Conservation (phyloP, 2,797 vertebrate species). For the Peromyscus attwateri region DNA sequence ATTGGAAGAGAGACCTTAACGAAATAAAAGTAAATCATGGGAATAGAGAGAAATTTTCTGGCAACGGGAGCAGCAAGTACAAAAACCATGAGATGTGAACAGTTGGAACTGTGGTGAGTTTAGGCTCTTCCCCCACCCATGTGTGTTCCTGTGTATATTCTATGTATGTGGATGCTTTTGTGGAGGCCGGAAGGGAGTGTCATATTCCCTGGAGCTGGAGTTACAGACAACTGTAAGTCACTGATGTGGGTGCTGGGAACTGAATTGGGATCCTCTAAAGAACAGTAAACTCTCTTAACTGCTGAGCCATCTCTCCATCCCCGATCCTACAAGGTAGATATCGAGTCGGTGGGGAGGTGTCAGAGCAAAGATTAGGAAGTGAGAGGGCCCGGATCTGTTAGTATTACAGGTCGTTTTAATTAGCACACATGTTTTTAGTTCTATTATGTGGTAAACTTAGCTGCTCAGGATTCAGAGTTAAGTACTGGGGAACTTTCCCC, state of each 20-base stretch:
- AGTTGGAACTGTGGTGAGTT: background rate
- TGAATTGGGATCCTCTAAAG: background rate
- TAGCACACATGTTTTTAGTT: conserved; percentile 23
- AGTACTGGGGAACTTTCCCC: background rate
- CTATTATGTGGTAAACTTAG: background rate
- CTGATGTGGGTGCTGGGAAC: background rate
- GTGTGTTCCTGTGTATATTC: background rate
- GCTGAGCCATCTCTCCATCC: background rate
- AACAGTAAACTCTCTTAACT: background rate
- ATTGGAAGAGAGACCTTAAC: background rate
- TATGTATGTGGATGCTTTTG: background rate
- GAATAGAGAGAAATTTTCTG: background rate
- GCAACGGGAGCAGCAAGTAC: background rate
- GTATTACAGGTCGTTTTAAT: background rate
- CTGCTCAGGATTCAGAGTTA: background rate
- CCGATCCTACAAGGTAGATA: background rate
- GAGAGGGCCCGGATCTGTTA: background rate
- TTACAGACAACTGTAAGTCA: background rate
- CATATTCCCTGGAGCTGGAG: background rate
- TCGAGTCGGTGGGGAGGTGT: background rate
- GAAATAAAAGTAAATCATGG: background rate
- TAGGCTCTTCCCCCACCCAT: background rate
- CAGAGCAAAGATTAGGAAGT: background rate
- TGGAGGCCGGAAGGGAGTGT: background rate
- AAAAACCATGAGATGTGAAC: background rate